These are phyloP conservation scores for Plemyria rubiginata DNA, from an alignment of 2,888 invertebrate species.

Conservation along the genomic window DNA sequence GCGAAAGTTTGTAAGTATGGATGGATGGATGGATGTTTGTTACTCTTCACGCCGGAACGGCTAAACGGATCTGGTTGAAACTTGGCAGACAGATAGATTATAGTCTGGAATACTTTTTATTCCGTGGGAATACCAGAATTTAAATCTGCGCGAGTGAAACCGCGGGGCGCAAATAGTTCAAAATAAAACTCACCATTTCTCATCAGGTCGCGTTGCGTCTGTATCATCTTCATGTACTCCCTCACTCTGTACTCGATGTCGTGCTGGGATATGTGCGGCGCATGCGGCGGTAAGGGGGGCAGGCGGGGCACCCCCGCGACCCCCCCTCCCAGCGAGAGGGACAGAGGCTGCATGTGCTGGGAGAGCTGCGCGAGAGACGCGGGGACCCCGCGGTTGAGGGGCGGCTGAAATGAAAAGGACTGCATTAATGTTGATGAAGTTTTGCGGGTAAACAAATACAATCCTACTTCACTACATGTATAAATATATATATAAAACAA, in stretches of 20 bases:
- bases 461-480: too few species aligned
- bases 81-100: too few species aligned
- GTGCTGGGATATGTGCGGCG: conserved; percentile 86
- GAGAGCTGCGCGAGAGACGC: conserved; percentile 80
- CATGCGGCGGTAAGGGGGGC: conserved; percentile 82
- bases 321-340: conserved; percentile 86
- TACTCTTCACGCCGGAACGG: too few species aligned
- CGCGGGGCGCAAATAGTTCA: too few species aligned
- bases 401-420: conserved; percentile 61
- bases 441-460: conserved; percentile 9
- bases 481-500: too few species aligned
- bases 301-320: conserved; percentile 84
- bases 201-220: conserved; percentile 75
- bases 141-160: too few species aligned
- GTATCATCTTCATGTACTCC: conserved; percentile 91
- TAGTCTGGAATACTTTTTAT: too few species aligned
- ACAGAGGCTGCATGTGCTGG: conserved; percentile 90
- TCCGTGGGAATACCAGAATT: too few species aligned
- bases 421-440: conserved; percentile 36
- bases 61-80: too few species aligned
- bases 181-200: conserved; percentile 65
- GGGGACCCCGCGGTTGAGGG: conserved; percentile 85
- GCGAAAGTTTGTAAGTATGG: too few species aligned
- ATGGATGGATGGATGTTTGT: too few species aligned
- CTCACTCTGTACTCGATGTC: conserved; percentile 92